phyloP scores from a whole-genome alignment of 2,888 invertebrate genomes.

The Drosophila prostipennis region DNA sequence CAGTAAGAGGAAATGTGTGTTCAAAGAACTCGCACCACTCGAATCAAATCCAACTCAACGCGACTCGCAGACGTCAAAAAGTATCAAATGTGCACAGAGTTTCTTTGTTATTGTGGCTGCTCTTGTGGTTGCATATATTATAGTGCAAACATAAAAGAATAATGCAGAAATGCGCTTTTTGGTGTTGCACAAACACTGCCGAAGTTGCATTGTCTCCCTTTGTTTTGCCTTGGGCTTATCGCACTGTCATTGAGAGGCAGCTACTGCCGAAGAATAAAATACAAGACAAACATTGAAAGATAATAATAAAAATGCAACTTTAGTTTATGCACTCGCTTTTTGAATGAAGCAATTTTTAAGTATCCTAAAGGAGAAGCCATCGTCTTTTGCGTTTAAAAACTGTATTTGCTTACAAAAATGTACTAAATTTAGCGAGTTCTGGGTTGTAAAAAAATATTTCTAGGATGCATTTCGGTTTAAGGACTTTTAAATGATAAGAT shows the following conservation, averaged over 20 bases:
- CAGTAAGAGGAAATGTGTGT: conserved; percentile 59
- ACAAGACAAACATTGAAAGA: conserved; percentile 24
- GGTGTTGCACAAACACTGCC: conserved; percentile 64
- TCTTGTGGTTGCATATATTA: conserved; percentile 38
- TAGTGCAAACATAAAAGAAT: conserved; percentile 61
- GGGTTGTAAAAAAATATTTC: too few species aligned
- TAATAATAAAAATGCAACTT: conserved; percentile 37
- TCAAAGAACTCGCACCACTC: conserved; percentile 44
- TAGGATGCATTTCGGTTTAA: too few species aligned
- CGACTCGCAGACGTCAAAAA: conserved; percentile 52
- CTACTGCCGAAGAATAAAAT: conserved; percentile 34
- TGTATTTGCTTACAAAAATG: too few species aligned
- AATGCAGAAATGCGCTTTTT: conserved; percentile 64
- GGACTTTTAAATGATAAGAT: not conserved
- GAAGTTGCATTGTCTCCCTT: conserved; percentile 47
- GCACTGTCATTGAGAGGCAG: conserved; percentile 33
- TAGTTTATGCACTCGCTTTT: conserved; percentile 31
- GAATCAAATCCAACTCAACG: conserved; percentile 33
- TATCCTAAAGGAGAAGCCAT: not conserved
- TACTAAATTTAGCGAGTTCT: too few species aligned
- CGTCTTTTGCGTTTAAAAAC: too few species aligned
- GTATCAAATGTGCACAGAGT: conserved; percentile 63
- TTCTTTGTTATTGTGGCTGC: conserved; percentile 27
- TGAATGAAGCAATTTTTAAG: conserved; percentile 32
- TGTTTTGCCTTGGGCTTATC: conserved; percentile 32